A percentile compares a stretch with the other conserved stretches of the same genome.
Evolutionary conservation across 2,797 vertebrate genomes (phyloP).

Genomic region (Danio kyathit): DNA sequence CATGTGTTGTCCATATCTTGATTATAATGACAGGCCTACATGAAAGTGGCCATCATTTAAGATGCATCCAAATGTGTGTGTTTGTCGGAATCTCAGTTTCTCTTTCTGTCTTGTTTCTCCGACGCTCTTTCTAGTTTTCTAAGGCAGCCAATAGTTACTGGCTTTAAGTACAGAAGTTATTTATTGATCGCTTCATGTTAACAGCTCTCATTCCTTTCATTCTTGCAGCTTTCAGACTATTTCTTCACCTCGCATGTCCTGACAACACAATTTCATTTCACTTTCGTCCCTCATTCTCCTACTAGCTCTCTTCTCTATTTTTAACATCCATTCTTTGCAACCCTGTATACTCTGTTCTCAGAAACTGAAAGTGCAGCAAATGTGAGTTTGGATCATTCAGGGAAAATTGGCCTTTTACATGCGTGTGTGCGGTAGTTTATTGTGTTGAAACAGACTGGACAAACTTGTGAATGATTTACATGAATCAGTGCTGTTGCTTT

Average conservation of each 20-base stretch:
- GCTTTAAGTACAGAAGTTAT: not conserved
- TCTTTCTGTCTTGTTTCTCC: not conserved
- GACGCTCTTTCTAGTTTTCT: not conserved
- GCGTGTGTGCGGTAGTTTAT: not conserved
- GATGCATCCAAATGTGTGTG: too few species aligned
- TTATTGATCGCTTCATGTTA: constrained; percentile 4
- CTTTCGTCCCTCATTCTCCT: not conserved
- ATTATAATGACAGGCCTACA: not conserved
- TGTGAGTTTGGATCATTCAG: too few species aligned
- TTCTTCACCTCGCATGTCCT: constrained; percentile 4
- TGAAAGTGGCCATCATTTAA: not conserved
- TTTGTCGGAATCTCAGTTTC: not conserved
- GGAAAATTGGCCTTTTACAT: not conserved
- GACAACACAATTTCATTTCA: constrained; percentile 1
- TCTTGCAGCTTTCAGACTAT: not conserved
- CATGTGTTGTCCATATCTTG: too few species aligned
- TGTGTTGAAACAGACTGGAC: not conserved
- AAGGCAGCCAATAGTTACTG: constrained; percentile 4
- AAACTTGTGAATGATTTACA: not conserved
- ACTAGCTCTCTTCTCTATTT: not conserved
- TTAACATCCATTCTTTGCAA: not conserved
- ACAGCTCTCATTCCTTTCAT: constrained; percentile 11
- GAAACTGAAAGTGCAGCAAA: not conserved
- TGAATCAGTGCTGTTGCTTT: not conserved
- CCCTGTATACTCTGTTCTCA: not conserved